Conservation (phyloP, 2,888 invertebrate species). For the Nysson spinosus region DNA sequence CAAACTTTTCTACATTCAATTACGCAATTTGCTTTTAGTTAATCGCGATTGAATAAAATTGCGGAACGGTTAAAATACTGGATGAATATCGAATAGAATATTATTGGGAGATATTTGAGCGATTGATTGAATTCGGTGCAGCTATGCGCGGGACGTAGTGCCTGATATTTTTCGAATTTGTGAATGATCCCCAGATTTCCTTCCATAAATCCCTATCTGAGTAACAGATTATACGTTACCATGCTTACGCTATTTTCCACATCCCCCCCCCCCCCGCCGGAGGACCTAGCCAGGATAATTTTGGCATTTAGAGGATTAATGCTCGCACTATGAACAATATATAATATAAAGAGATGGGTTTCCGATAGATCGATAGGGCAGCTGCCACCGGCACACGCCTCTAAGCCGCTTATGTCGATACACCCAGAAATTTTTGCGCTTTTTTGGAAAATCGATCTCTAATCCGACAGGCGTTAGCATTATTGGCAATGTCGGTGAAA, state of each 20-base stretch:
- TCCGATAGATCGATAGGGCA: constrained; percentile 71
- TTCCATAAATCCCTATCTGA: neutral
- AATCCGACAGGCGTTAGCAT: constrained; percentile 67
- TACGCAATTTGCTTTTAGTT: too few species aligned
- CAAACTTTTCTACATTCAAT: too few species aligned
- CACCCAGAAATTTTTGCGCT: constrained; percentile 73
- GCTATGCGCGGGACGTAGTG: too few species aligned
- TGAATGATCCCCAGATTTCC: neutral
- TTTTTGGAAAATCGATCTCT: constrained; percentile 69
- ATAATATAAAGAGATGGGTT: constrained; percentile 65
- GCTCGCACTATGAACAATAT: constrained; percentile 59
- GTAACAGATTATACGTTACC: constrained; percentile 16
- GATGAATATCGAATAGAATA: too few species aligned
- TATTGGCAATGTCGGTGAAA: constrained; percentile 66
- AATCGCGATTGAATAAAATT: too few species aligned
- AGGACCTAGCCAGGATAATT: constrained; percentile 64
- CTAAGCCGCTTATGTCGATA: constrained; percentile 74
- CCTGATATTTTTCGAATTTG: neutral
- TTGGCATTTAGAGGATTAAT: constrained; percentile 76
- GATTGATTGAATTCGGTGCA: too few species aligned
- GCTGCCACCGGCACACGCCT: constrained; percentile 60
- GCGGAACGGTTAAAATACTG: too few species aligned
- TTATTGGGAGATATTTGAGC: too few species aligned
- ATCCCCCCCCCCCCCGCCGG: too few species aligned
- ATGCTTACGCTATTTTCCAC: constrained; percentile 19